Conservation (phyloP, 2,113 vertebrate genomes). For the Cheirogaleus medius region DNA sequence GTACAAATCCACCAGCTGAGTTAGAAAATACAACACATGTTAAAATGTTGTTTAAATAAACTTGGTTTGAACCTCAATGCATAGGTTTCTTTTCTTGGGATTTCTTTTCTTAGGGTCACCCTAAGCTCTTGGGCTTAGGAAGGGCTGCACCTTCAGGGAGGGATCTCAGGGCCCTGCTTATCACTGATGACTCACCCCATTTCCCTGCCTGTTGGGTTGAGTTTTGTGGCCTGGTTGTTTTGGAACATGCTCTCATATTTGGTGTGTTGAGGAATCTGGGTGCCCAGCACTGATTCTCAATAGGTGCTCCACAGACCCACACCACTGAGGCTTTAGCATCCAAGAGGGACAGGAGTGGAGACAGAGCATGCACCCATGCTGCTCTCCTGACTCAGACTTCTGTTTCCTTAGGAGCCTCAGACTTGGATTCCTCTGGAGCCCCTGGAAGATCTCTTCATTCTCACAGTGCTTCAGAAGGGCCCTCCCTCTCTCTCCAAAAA, state of each 20-base stretch:
- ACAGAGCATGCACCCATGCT: neutral
- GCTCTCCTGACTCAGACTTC: neutral
- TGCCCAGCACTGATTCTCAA: neutral
- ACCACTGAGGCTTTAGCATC: neutral
- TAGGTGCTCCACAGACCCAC: fast-evolving
- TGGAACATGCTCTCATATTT: neutral
- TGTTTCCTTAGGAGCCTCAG: neutral
- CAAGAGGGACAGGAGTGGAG: no score
- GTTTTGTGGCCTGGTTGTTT: neutral
- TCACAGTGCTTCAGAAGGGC: neutral
- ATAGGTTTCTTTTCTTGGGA: neutral
- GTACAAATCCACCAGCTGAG: neutral
- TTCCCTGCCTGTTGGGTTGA: neutral
- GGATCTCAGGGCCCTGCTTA: neutral
- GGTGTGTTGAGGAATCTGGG: neutral
- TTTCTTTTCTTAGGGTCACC: neutral
- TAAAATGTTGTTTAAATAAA: neutral
- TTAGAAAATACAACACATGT: neutral
- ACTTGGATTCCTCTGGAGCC: no score
- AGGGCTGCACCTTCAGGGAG: neutral
- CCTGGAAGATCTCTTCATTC: no score
- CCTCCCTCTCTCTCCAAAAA: neutral
- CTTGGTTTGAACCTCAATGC: neutral
- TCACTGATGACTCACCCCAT: neutral
- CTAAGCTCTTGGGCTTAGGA: neutral